Base-by-base conservation (phyloP, 2,888 invertebrate genomes). In the Brachyopa scutellaris region DNA sequence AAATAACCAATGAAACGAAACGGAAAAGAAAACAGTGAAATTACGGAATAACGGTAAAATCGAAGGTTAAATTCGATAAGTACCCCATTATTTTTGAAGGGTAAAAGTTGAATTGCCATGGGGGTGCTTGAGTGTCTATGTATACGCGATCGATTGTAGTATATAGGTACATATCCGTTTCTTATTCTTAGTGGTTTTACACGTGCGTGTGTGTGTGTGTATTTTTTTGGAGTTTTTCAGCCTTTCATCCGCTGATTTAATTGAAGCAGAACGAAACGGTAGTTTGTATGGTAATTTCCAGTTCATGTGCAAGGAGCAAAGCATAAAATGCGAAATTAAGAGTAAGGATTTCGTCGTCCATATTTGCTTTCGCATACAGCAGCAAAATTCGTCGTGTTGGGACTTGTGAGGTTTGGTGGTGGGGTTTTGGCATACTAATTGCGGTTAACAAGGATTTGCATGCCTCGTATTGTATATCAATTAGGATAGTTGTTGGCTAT, bases 61-160 rank as follows among this genome's bases (percentile, higher is more conserved):
- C 66, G 74, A 74, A 74, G 62, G 79, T 74, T 80, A 74, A 74
- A 80, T 62, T 62, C 67, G 62, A 62, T 80, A 74, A 80, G 79
- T 74, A 80, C 67, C 62, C 74, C 62, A 74, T 69, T 69, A 74
- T 49, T 55, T 80, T n/a, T 49, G 26, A 69, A 80, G 67, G 74
- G 67, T 62, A 33, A 67, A 55, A 74, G 67, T 67, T 79, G 66
- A 69, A 80, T 36, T 67, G 61, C 67, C 79, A 67, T 13, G 79
- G 74, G 74, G 53, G 62, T 74, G 15, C 73, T 74, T 67, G 33
- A 36, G 55, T 47, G 59, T 17, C 45, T 36, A 29, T 47, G 53
- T 55, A 55, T 29, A 26, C 6, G 26, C 6, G 53, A 36, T 47
- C 38, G 55, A 59, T 69, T 59, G 59, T n/a, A n/a, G n/a, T n/a